Evolutionary conservation across 2,113 vertebrate species (phyloP), one percentile per base, ranked within the genome.

Genomic region (Clarias macrocephalus): DNA sequence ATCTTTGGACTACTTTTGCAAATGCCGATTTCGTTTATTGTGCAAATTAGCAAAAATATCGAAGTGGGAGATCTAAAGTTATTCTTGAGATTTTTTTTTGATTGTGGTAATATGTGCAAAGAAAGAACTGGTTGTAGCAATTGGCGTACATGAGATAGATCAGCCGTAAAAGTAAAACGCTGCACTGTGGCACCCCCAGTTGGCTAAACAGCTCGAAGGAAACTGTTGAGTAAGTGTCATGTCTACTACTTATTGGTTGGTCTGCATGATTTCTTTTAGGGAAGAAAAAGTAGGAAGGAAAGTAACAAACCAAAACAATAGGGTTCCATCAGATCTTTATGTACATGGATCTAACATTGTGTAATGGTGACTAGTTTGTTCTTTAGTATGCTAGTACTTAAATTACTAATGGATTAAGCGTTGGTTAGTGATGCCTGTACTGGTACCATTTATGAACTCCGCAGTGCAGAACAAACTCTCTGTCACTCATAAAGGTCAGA

Each of bases 361-460:
- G 25, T 59, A 59, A 56, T 8, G n/a, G 25, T 56, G 76, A 25
- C 25, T 30, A 65, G 21, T 42, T 84, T 62, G 52, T 28, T 15
- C 62, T n/a, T 75, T 25, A 57, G 54, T 57, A 48, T 1, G 56
- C 23, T 11, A 19, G 23, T 57, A 1, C n/a, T 21, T 52, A 1
- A 65, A 79, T 48, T 30, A 16, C 5, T 25, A 52, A 48, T 8
- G 3, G 13, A 15, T 16, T 30, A 79, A 57, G 76, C n/a, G 30
- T 57, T 80, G n/a, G 76, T 28, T 79, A 79, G 25, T 79, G 75
- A 79, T 79, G 25, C n/a, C n/a, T 57, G 19, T 54, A 28, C 23
- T 19, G 68, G 30, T 57, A 33, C 33, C 48, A 16, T 85, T 76
- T 75, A 48, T 57, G 8, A 77, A 33, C 5, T 60, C 52, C 13